A percentile compares a stretch with the other conserved stretches of the same genome.
These are phyloP conservation scores for Sylvilagus floridanus DNA, from an alignment of 2,797 vertebrate species.

Conservation along the genomic window DNA sequence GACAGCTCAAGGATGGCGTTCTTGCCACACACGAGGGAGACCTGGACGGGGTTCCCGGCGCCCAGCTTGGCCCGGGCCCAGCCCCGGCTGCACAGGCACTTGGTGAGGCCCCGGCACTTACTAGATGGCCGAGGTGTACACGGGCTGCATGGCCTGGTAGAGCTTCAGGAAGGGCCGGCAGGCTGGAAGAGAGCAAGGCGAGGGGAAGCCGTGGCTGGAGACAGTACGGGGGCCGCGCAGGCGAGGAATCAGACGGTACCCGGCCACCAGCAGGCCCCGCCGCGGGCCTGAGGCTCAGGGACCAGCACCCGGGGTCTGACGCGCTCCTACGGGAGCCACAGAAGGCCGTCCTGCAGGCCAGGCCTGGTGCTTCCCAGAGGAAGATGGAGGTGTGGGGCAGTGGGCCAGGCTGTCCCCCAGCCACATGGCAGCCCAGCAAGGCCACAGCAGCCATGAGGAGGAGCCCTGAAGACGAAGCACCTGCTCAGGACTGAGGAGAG, in stretches of 20 bases:
- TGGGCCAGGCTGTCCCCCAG: neutral
- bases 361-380: neutral
- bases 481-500: neutral
- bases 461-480: no score
- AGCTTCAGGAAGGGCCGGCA: slow-evolving; percentile 95
- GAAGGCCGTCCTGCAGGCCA: no score
- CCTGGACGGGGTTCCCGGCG: no score
- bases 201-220: neutral
- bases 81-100: no score
- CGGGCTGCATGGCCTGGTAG: slow-evolving; percentile 96
- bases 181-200: slow-evolving; percentile 85
- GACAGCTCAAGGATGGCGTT: no score
- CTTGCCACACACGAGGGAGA: no score
- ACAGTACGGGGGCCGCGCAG: accelerated
- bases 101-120: slow-evolving; percentile 87
- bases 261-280: no score
- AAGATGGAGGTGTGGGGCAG: neutral
- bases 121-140: slow-evolving; percentile 97
- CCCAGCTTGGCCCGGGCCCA: no score
- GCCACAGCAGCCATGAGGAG: no score
- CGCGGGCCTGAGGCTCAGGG: neutral
- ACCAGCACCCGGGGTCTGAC: neutral
- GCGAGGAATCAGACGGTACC: no score
- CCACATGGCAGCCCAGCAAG: neutral
- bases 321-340: no score